These are phyloP conservation scores for Oryzias dopingdopingensis DNA, from an alignment of 2,797 vertebrate genomes.

Conservation along the genomic window DNA sequence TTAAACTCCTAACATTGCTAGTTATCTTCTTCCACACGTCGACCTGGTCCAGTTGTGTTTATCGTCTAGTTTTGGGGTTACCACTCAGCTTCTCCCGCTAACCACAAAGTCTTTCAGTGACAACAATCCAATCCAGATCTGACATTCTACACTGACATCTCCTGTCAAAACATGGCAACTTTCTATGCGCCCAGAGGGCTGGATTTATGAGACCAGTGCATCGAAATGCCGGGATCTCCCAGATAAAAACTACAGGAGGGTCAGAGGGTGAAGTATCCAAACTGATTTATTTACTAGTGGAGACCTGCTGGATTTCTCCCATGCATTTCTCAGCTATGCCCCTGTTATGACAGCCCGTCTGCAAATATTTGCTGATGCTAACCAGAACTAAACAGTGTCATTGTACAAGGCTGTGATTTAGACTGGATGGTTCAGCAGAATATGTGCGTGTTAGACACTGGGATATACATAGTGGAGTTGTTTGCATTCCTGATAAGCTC, in stretches of 20 bases:
- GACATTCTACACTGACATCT: conserved; percentile 62
- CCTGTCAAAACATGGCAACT: conserved; percentile 69
- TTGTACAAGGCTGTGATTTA: conserved; percentile 74
- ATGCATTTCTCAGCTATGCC: conserved; percentile 74
- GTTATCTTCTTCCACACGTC: conserved; percentile 23
- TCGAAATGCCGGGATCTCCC: conserved; percentile 71
- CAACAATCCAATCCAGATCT: conserved; percentile 43
- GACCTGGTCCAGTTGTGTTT: conserved; percentile 39
- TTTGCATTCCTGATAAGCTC: conserved; percentile 72
- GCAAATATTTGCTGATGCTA: conserved; percentile 85
- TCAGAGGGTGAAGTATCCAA: conserved; percentile 78
- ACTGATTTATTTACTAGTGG: conserved; percentile 75
- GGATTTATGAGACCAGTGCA: conserved; percentile 72
- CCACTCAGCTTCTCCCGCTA: conserved; percentile 49
- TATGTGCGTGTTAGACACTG: conserved; percentile 59
- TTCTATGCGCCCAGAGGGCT: conserved; percentile 38
- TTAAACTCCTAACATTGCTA: conserved; percentile 10
- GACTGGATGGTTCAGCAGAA: conserved; percentile 57
- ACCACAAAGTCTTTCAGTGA: conserved; percentile 54
- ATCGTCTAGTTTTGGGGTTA: conserved; percentile 51
- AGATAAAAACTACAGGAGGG: conserved; percentile 73
- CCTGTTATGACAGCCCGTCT: conserved; percentile 83
- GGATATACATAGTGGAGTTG: conserved; percentile 71
- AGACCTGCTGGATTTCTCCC: conserved; percentile 67
- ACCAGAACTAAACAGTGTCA: conserved; percentile 83